These are phyloP conservation scores for Drosophila chauvacae DNA, from an alignment of 1,140 invertebrate species.

Conservation along the genomic window DNA sequence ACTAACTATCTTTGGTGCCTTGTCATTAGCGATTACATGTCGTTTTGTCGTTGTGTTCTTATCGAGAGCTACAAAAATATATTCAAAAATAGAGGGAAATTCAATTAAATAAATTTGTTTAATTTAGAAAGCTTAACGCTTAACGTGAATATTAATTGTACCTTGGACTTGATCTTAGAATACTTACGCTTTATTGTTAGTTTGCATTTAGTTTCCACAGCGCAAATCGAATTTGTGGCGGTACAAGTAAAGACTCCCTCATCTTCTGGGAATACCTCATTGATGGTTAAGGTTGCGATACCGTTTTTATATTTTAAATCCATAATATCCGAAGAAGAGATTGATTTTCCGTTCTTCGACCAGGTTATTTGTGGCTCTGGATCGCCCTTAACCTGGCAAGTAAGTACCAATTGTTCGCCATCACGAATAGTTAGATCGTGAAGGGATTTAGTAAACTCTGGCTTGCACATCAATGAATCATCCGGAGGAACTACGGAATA, in stretches of 20 bases:
- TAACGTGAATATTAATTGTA: background rate
- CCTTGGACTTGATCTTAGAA: background rate
- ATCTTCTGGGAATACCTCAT: slow-evolving; percentile 97
- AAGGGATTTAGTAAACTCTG: slow-evolving; percentile 91
- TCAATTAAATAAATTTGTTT: background rate
- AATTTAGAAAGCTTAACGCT: background rate
- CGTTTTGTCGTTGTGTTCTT: slow-evolving; percentile 85
- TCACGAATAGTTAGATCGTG: slow-evolving; percentile 90
- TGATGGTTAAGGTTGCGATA: slow-evolving; percentile 93
- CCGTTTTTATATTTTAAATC: slow-evolving; percentile 96
- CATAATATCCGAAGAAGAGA: slow-evolving; percentile 93
- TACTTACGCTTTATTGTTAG: slow-evolving; percentile 93
- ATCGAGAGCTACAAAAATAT: slow-evolving; percentile 87
- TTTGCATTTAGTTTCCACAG: slow-evolving; percentile 92
- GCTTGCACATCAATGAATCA: slow-evolving; percentile 92
- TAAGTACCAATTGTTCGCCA: slow-evolving; percentile 91
- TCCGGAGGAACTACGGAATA: slow-evolving; percentile 90
- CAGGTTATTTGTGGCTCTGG: slow-evolving; percentile 96
- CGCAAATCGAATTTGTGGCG: slow-evolving; percentile 95
- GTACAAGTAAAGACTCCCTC: slow-evolving; percentile 94
- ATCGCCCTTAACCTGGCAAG: slow-evolving; percentile 93
- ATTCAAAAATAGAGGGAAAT: background rate
- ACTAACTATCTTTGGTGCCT: slow-evolving; percentile 92
- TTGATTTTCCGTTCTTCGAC: slow-evolving; percentile 91
- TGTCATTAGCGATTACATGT: slow-evolving; percentile 86